These are phyloP conservation scores for Gallinago paraguaiae DNA, from an alignment of 2,113 vertebrate species.

Conservation along the genomic window DNA sequence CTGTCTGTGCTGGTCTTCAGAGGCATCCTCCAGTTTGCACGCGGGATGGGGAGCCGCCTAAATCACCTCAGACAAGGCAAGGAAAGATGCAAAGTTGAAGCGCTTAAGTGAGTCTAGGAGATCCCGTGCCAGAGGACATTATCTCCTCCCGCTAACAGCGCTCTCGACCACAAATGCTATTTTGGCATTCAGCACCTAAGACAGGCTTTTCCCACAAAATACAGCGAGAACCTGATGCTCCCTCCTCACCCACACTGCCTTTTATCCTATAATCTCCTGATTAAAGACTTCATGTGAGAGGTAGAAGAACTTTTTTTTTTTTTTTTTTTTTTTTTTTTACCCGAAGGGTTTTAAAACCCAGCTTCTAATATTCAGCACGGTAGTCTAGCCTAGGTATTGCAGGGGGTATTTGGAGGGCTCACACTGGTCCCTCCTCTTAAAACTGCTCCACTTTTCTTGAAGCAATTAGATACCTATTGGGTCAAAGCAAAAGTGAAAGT, in stretches of 20 bases:
- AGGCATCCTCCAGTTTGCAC: neutral
- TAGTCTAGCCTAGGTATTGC: neutral
- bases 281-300: neutral
- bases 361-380: neutral
- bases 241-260: neutral
- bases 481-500: neutral
- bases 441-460: neutral
- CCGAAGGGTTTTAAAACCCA: neutral
- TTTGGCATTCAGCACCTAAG: neutral
- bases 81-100: neutral
- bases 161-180: neutral
- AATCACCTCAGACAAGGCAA: neutral
- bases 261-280: slow-evolving; percentile 13
- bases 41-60: neutral
- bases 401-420: neutral
- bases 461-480: neutral
- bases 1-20: neutral
- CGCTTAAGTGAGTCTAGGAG: neutral
- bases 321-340: neutral
- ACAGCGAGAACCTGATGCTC: neutral
- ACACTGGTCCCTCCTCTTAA: neutral
- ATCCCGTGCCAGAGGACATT: neutral
- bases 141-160: neutral
- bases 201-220: slow-evolving; percentile 5
- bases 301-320: neutral